Base-by-base conservation (phyloP, 2,797 vertebrate genomes). In the Acestrorhynchus altus region DNA sequence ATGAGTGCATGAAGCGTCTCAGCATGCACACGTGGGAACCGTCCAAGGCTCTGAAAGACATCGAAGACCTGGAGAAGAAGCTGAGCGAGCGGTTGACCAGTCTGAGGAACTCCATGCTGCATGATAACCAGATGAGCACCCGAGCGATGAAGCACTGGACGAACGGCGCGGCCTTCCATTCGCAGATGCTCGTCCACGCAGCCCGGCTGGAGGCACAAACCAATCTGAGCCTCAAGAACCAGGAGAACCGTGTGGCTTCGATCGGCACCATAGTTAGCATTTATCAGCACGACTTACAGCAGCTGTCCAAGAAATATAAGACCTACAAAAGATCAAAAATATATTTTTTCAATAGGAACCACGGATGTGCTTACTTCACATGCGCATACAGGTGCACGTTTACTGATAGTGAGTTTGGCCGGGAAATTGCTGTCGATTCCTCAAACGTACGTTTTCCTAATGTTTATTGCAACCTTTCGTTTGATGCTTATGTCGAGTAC, bases 81-180 rank as follows among this genome's bases (percentile, higher is more conserved):
- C 22, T 77, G 35, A 77, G 75, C 0, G 47, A 71, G 3, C 67
- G 71, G 59, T 24, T 77, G 35, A 77, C 67, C 18, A 18, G 35
- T 54, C 67, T 71, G 47, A 77, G 52, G 28, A 77, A 77, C 67
- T 77, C 76, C 57, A 77, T 77, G 57, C 47, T 77, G 16, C n/a
- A 68, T 0, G 64, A 76, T 8, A 18, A 68, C 0, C 52, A 68
- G 2, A 76, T 76, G 26, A 68, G 64, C 64, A 39, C 64, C 13
- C 13, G 65, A 0, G 16, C 74, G n/a, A 16, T 76, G 40, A 68
- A 59, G 42, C 28, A 60, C 52, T 76, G 74, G 52, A 12, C 9
- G 31, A 57, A 59, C 24, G 26, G 26, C 8, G 56, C 56, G 0
- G 26, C 26, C 26, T 59, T 59, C 56, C 56, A 59, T 9, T 15